Percentiles rank a stretch among this genome's conserved stretches.
Conservation (phyloP, 2,797 vertebrate genomes). For the Enteromius trimaculatus region DNA sequence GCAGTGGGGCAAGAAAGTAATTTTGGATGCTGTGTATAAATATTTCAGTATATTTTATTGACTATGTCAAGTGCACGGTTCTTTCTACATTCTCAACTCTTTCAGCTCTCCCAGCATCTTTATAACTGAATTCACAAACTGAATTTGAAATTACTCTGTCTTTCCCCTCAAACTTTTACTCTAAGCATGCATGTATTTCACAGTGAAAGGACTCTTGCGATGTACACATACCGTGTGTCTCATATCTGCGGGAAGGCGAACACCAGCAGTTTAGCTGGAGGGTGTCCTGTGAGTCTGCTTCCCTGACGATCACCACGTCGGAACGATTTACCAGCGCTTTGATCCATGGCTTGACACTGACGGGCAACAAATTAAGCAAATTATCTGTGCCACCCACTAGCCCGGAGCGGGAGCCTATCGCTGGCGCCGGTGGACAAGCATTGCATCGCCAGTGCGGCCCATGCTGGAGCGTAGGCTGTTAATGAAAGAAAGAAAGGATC, state of each 20-base stretch:
- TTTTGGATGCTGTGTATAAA: neutral
- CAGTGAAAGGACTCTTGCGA: neutral
- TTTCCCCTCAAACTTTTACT: slow-evolving; percentile 11
- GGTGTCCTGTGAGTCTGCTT: slow-evolving; percentile 20
- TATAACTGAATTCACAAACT: neutral
- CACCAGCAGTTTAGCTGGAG: slow-evolving; percentile 30
- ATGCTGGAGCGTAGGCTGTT: slow-evolving; percentile 42
- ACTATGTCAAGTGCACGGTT: neutral
- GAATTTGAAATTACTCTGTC: neutral
- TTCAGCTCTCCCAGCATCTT: neutral
- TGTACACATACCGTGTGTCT: neutral
- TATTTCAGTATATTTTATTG: neutral
- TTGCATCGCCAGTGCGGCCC: slow-evolving; percentile 60
- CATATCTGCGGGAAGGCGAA: slow-evolving; percentile 16
- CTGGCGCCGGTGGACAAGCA: slow-evolving; percentile 54
- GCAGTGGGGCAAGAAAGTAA: neutral
- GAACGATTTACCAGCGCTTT: slow-evolving; percentile 82
- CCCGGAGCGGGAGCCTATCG: slow-evolving; percentile 65
- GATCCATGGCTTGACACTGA: slow-evolving; percentile 80
- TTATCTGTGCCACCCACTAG: slow-evolving; percentile 78
- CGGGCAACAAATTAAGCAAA: slow-evolving; percentile 82
- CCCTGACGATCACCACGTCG: slow-evolving; percentile 68
- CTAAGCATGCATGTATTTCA: neutral
- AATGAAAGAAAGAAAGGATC: slow-evolving; percentile 34
- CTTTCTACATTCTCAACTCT: neutral